Conservation (phyloP, 2,797 vertebrate species). For the Aeoliscus strigatus region DNA sequence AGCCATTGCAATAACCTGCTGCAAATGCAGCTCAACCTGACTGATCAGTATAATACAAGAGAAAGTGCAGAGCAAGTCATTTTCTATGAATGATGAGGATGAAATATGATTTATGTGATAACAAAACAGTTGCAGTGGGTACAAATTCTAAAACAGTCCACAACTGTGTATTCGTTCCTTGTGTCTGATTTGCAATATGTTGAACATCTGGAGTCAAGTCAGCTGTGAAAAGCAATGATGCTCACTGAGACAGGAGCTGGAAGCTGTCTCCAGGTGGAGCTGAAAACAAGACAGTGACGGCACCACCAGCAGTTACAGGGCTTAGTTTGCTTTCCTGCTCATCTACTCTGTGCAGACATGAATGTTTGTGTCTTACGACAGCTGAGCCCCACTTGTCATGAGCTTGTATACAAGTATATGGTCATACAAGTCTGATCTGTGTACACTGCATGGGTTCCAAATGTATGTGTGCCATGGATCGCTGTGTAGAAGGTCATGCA, state of each 20-base stretch:
- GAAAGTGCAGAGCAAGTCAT: background rate
- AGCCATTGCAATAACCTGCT: slow-evolving; percentile 1
- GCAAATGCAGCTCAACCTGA: background rate
- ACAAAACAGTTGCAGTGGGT: too few species aligned
- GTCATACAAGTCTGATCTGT: slow-evolving; percentile 4
- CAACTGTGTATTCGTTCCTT: slow-evolving; percentile 1
- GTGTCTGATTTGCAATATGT: slow-evolving; percentile 8
- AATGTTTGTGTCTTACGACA: slow-evolving; percentile 1
- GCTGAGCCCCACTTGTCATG: slow-evolving; percentile 1
- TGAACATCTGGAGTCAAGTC: slow-evolving; percentile 41
- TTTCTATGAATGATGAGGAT: background rate
- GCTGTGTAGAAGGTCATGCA: slow-evolving; percentile 60
- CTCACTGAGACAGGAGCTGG: slow-evolving; percentile 11
- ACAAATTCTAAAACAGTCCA: too few species aligned
- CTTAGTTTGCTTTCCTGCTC: too few species aligned
- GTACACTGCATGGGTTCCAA: slow-evolving; percentile 5
- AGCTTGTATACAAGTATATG: slow-evolving; percentile 2
- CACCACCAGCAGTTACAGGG: too few species aligned
- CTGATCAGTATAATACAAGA: background rate
- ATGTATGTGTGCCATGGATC: slow-evolving; percentile 17
- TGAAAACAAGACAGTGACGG: slow-evolving; percentile 27
- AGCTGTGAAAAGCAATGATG: slow-evolving; percentile 22
- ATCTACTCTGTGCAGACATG: background rate
- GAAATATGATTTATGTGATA: too few species aligned
- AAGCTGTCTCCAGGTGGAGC: slow-evolving; percentile 22